Evolutionary conservation across 2,113 vertebrate genomes (phyloP).

Genomic region (Mastomys coucha): DNA sequence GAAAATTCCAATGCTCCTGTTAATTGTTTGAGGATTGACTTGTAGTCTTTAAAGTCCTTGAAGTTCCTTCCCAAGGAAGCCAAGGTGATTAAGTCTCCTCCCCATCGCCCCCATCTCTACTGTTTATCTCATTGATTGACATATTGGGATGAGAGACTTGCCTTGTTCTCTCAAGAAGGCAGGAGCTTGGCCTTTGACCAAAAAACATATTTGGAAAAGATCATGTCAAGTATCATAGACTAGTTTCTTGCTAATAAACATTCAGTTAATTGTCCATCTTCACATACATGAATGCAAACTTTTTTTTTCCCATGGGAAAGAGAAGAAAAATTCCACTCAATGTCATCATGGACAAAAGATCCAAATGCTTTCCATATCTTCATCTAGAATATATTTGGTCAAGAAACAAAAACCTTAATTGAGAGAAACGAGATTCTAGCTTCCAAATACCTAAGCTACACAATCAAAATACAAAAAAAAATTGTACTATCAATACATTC

Average conservation of each 20-base stretch:
- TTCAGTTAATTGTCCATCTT: neutral
- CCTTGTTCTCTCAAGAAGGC: neutral
- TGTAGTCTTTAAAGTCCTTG: neutral
- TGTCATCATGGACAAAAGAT: neutral
- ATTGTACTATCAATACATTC: neutral
- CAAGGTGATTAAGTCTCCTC: neutral
- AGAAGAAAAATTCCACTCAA: neutral
- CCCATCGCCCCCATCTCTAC: too few species aligned
- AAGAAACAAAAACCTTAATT: conserved; percentile 5
- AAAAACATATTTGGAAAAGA: neutral
- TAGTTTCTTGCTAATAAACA: neutral
- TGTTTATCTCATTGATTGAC: neutral
- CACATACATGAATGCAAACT: neutral
- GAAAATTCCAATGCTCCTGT: neutral
- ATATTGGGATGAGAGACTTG: too few species aligned
- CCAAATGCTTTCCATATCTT: neutral
- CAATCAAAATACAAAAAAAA: neutral
- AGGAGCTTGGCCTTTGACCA: neutral
- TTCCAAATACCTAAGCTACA: neutral
- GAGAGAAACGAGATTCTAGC: neutral
- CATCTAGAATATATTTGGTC: neutral
- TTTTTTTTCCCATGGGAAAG: neutral
- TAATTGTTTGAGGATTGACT: neutral
- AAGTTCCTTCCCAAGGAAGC: neutral
- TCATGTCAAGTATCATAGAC: neutral